These are phyloP conservation scores for Zoanthus sansibaricus DNA, from an alignment of 92 coral and sea anemone genomes.

Conservation along the genomic window DNA sequence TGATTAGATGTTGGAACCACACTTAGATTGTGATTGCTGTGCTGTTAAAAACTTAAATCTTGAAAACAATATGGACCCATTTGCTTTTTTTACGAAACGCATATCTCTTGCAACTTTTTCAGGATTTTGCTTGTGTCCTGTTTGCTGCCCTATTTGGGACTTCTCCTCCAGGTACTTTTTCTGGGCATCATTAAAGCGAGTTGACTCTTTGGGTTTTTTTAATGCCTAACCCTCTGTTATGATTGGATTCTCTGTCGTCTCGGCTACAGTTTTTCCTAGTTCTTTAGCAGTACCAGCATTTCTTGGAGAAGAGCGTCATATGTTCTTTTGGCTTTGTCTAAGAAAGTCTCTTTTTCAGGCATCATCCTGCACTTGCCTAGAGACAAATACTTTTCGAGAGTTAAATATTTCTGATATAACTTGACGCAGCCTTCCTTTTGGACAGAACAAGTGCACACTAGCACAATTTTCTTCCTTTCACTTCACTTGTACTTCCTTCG, in stretches of 20 bases:
- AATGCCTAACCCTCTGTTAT: constrained; percentile 71
- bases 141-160: constrained; percentile 62
- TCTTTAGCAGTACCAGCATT: constrained; percentile 30
- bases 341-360: constrained; percentile 50
- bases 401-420: constrained; percentile 50
- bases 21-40: no score
- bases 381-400: constrained; percentile 52
- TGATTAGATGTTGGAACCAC: constrained; percentile 28
- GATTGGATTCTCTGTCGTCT: not conserved
- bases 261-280: constrained; percentile 2
- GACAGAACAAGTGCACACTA: no score
- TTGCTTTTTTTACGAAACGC: no score
- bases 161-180: constrained; percentile 57
- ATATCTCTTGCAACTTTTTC: no score
- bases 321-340: constrained; percentile 46
- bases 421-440: no score
- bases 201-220: constrained; percentile 38
- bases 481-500: no score
- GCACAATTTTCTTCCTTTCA: no score
- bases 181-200: constrained; percentile 37
- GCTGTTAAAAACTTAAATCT: no score
- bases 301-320: constrained; percentile 49
- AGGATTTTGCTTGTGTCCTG: constrained; percentile 69
- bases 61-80: no score
- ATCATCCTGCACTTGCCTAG: constrained; percentile 56